These are phyloP conservation scores for Myanophis thanlyinensis DNA, from an alignment of 2,113 vertebrate genomes.

Conservation along the genomic window DNA sequence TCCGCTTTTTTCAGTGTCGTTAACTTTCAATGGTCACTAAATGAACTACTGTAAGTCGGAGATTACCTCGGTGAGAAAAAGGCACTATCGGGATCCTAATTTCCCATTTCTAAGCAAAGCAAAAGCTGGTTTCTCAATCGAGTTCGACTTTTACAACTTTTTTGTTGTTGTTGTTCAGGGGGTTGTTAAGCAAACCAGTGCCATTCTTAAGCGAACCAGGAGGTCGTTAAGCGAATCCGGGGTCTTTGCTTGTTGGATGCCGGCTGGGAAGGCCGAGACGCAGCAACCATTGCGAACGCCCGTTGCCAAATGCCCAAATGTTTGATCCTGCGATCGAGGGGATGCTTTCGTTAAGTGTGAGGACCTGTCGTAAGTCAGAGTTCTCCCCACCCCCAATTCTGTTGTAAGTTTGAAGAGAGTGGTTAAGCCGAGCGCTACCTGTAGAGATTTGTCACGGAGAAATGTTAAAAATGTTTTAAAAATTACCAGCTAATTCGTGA, in stretches of 20 bases:
- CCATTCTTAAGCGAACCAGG: not conserved
- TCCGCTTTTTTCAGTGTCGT: too few species aligned
- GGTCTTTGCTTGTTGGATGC: not conserved
- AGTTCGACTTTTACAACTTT: not conserved
- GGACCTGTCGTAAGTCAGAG: too few species aligned
- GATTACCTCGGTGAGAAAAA: too few species aligned
- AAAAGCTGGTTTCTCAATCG: not conserved
- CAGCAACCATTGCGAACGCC: not conserved
- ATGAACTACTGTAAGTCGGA: not conserved
- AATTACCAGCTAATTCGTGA: not conserved
- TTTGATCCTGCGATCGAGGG: not conserved
- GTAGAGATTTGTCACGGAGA: not conserved
- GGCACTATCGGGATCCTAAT: not conserved
- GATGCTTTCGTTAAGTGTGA: not conserved
- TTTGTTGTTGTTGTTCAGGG: rapidly evolving
- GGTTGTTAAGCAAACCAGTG: not conserved
- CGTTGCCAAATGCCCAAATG: not conserved
- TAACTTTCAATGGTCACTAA: not conserved
- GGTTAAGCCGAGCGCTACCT: too few species aligned
- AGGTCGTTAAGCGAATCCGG: not conserved
- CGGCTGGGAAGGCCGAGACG: not conserved
- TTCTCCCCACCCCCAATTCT: too few species aligned
- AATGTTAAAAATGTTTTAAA: not conserved
- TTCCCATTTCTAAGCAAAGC: not conserved
- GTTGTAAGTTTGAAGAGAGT: too few species aligned